Evolutionary conservation across 2,113 vertebrate genomes (phyloP).

Genomic region (Laticauda colubrina): DNA sequence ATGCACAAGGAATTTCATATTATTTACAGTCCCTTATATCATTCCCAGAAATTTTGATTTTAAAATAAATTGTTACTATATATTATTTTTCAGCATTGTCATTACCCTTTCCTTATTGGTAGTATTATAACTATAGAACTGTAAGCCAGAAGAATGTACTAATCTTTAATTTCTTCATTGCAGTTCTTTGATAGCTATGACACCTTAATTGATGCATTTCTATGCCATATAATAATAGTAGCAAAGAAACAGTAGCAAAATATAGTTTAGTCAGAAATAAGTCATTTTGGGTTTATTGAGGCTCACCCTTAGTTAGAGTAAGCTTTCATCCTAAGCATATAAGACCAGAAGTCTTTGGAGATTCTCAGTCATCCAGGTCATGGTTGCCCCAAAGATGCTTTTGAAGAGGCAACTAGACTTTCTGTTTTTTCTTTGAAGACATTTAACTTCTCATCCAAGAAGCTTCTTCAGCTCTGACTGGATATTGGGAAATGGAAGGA

Average conservation of each 20-base stretch:
- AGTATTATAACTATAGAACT: background rate
- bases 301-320: too few relatives aligned
- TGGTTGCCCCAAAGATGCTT: too few relatives aligned
- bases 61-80: background rate
- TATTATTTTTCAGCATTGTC: background rate
- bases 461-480: too few relatives aligned
- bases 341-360: too few relatives aligned
- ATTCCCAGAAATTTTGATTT: background rate
- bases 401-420: too few relatives aligned
- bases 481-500: too few relatives aligned
- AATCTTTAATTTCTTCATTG: background rate
- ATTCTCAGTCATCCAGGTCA: background rate
- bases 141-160: conserved; percentile 4
- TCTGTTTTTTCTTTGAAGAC: too few relatives aligned
- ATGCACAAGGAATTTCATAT: background rate
- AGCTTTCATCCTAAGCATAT: too few relatives aligned
- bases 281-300: background rate
- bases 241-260: background rate
- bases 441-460: too few relatives aligned
- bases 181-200: background rate
- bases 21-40: background rate
- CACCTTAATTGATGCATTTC: background rate
- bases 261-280: background rate
- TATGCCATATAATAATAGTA: background rate
- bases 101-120: background rate